Evolutionary conservation across 2,888 invertebrate genomes (phyloP).

Genomic region (Tolmerus cingulatus): DNA sequence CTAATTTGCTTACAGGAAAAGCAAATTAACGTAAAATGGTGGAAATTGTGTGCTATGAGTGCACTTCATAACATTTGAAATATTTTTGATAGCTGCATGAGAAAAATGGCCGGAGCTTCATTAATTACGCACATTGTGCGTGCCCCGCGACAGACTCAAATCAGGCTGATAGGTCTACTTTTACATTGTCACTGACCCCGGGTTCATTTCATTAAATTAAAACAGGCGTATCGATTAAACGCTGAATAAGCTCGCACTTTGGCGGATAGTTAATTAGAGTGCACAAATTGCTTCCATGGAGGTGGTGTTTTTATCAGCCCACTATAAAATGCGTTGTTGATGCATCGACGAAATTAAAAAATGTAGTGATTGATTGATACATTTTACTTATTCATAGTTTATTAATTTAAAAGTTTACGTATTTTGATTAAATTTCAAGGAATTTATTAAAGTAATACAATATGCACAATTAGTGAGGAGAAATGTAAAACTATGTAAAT

Average conservation of each 20-base stretch:
- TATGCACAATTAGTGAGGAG: too few relatives aligned
- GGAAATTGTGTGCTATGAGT: not conserved
- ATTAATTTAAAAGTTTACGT: too few relatives aligned
- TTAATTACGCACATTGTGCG: not conserved
- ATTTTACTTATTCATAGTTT: too few relatives aligned
- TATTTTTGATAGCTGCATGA: not conserved
- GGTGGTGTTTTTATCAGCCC: not conserved
- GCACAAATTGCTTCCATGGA: not conserved
- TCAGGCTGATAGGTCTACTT: not conserved
- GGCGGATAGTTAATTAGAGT: not conserved
- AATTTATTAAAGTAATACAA: too few relatives aligned
- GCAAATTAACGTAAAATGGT: not conserved
- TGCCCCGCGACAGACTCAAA: not conserved
- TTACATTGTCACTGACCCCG: not conserved
- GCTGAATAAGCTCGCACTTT: not conserved
- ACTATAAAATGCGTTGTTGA: not conserved
- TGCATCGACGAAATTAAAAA: not conserved
- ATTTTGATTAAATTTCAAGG: too few relatives aligned
- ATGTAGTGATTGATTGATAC: too few relatives aligned
- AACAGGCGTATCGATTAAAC: not conserved
- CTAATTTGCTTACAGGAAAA: not conserved
- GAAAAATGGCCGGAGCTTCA: not conserved
- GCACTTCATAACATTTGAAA: not conserved
- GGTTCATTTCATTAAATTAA: not conserved
- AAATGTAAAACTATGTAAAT: too few relatives aligned